Evolutionary conservation across 2,797 vertebrate species (phyloP).

Genomic region (Squalus acanthias): DNA sequence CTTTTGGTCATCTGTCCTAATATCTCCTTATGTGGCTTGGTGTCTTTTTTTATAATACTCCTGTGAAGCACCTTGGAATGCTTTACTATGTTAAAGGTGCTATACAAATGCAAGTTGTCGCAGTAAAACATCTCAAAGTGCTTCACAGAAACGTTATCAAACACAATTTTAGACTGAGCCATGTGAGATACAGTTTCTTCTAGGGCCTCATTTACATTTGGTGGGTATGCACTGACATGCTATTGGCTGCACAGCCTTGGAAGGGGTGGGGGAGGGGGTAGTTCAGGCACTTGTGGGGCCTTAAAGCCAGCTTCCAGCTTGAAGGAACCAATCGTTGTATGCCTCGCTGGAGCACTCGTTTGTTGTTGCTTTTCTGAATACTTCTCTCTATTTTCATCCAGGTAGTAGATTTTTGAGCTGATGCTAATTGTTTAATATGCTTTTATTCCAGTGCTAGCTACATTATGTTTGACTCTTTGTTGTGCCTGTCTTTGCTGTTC

Average conservation of each 20-base stretch:
- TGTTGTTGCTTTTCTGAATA: no score
- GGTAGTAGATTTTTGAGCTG: not conserved
- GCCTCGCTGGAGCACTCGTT: no score
- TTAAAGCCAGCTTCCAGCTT: not conserved
- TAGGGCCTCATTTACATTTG: not conserved
- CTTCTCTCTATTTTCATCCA: not conserved
- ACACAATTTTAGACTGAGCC: not conserved
- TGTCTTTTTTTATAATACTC: not conserved
- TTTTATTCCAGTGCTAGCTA: not conserved
- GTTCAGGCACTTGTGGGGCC: not conserved
- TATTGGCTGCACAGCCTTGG: not conserved
- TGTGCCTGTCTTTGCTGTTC: not conserved
- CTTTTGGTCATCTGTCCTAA: not conserved
- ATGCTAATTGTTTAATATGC: not conserved
- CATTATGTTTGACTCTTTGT: no score
- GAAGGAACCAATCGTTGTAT: not conserved
- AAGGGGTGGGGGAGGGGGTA: no score
- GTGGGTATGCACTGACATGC: not conserved
- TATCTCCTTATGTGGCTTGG: not conserved
- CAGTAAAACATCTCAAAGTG: not conserved
- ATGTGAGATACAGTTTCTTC: not conserved
- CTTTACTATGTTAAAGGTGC: not conserved
- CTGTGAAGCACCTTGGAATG: no score
- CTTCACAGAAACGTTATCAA: not conserved
- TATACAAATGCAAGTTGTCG: not conserved